Base-by-base conservation (phyloP, 2,113 vertebrate species). In the Myrmecobius fasciatus region DNA sequence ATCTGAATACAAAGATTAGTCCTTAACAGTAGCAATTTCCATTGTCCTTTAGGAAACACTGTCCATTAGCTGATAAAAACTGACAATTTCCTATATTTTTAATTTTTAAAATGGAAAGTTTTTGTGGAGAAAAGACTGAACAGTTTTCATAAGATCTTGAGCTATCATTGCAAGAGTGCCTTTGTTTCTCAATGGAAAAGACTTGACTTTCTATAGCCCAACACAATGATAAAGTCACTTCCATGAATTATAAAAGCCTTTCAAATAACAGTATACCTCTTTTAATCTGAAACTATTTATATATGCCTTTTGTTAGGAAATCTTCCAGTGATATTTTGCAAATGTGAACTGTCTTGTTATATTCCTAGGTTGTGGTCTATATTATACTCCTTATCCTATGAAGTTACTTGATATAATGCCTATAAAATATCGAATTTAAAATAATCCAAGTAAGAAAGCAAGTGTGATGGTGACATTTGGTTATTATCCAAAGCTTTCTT, bases 1-100 rank as follows among this genome's bases (percentile, higher is more conserved):
- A 56, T 94, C 0, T 3, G 53, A 93, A 20, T 56, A 89, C 25
- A 94, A 52, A 96, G 91, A 92, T 54, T 94, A 89, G 12, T 52
- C 51, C 56, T 47, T 95, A 96, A 95, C 0, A 91, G 95, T 95
- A 97, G 96, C 94, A 97, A 95, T 97, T 97, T 98, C 93, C 98
- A 98, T 97, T 97, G 95, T 97, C 98, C 95, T 98, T 96, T 96
- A 98, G 97, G 97, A 97, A 97, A 97, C 91, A 96, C 97, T 96
- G 94, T 47, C 67, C 22, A 92, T 92, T 93, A n/a, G 88, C 25
- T 94, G 89, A 97, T 94, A 52, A 96, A 98, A 97, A 60, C 2
- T 46, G 24, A 94, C 92, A 96, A 89, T 12, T 92, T 52, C 47
- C 48, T 89, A 22, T 48, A 2, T 1, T 92, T 97, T 97, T 52